Base-by-base conservation (phyloP, 2,113 vertebrate genomes). In the Puntigrus tetrazona region DNA sequence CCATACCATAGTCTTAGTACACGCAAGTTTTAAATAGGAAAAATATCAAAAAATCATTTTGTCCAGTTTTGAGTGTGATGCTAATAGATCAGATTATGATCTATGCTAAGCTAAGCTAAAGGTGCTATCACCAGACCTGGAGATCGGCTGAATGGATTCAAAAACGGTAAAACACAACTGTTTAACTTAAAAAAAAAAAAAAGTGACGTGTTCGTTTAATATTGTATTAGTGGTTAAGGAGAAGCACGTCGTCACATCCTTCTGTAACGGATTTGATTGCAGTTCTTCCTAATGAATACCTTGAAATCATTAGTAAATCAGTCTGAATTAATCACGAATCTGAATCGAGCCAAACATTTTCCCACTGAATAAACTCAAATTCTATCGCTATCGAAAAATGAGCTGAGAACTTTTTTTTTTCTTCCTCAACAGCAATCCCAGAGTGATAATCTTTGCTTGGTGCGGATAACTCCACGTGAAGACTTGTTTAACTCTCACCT, bases 401-500 rank as follows among this genome's bases (percentile, higher is more conserved):
- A 22, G 65, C 65, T 22, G 18, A 69, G 65, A 36, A 65, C 72
- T 86, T 0, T 87, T 85, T 81, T 7, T 50, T 16, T 22, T 41
- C 7, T 41, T 3, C 29, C 87, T 88, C 11, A 89, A 2, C 80
- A 82, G 43, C 1, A 16, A n/a, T 55, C 80, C 45, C 80, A 70
- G 45, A 20, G 95, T 87, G 90, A 96, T 34, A 91, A 96, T 87
- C 78, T 98, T 72, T 98, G 95, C 90, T 93, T 99, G 89, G 92
- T 98, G 84, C 94, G 91, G 38, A 85, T 99, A 86, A 96, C 94
- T 82, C 98, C 98, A 78, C 93, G 90, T 27, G 89, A 70, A 67
- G 89, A 95, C 87, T 94, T 99, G 5, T 99, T 99, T 91, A 93
- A 94, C 36, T 86, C 89, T 16, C 85, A 88, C 79, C 91, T 99